phyloP scores from a whole-genome alignment of 2,888 invertebrate species.

The Octodonta nipae region DNA sequence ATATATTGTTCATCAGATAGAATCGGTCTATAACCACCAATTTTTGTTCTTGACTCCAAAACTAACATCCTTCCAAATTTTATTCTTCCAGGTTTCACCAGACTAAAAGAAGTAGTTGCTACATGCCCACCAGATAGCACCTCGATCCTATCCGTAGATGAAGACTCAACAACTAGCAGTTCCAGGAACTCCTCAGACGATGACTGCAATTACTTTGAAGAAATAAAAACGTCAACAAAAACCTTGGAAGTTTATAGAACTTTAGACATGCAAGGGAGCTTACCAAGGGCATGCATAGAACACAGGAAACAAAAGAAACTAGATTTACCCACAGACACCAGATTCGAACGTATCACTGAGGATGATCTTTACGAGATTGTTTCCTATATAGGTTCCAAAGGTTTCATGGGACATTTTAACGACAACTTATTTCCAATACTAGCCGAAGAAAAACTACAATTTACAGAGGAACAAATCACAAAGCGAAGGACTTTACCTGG shows the following conservation, averaged over 20 bases:
- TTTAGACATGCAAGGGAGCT: constrained; percentile 28
- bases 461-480: constrained; percentile 41
- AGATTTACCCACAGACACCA: constrained; percentile 24
- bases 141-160: constrained; percentile 7
- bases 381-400: constrained; percentile 48
- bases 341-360: constrained; percentile 16
- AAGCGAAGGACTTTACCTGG: constrained; percentile 49
- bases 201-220: constrained; percentile 9
- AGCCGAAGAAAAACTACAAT: constrained; percentile 45
- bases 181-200: constrained; percentile 14
- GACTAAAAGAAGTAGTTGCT: constrained; percentile 19
- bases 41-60: no score
- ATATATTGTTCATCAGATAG: no score
- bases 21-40: no score
- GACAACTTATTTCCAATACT: constrained; percentile 45
- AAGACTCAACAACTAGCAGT: constrained; percentile 12
- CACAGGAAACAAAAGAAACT: constrained; percentile 34
- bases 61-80: no score
- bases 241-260: constrained; percentile 15
- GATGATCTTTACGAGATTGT: constrained; percentile 23
- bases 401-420: constrained; percentile 57
- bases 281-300: constrained; percentile 41
- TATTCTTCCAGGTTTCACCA: constrained; percentile 43
- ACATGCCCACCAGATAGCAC: constrained; percentile 1
- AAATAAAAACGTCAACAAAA: constrained; percentile 15